Evolutionary conservation across 1,140 invertebrate genomes (phyloP).

Genomic region (Melitaea cinxia): DNA sequence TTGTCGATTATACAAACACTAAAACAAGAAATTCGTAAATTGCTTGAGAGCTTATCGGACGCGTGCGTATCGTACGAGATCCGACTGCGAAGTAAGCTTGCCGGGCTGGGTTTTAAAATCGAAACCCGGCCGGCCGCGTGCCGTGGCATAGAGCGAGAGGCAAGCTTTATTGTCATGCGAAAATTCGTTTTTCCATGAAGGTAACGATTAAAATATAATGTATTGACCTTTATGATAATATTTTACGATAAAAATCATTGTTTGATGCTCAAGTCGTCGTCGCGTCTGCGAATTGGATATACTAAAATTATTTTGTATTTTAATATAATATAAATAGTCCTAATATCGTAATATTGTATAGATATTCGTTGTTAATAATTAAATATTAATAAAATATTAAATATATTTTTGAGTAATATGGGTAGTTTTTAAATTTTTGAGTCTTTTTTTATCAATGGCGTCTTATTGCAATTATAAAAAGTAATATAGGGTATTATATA

Average conservation of each 20-base stretch:
- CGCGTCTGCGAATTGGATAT: no score
- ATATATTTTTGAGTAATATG: no score
- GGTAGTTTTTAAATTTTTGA: no score
- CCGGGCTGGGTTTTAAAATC: conserved; percentile 53
- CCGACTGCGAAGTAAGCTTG: conserved; percentile 48
- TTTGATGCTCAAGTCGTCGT: no score
- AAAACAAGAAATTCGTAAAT: conserved; percentile 37
- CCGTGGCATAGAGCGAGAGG: conserved; percentile 48
- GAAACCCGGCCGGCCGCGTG: conserved; percentile 45
- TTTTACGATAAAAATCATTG: neutral
- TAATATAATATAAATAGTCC: no score
- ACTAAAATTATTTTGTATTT: no score
- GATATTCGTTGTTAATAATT: no score
- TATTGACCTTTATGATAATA: neutral
- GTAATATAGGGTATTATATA: no score
- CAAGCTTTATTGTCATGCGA: conserved; percentile 46
- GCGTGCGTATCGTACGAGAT: conserved; percentile 45
- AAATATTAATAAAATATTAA: no score
- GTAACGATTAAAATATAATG: neutral
- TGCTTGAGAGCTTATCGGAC: conserved; percentile 19
- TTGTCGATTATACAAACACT: conserved; percentile 40
- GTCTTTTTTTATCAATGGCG: no score
- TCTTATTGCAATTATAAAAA: no score
- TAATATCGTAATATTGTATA: no score
- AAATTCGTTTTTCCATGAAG: conserved; percentile 16